Evolutionary conservation across 2,113 vertebrate species (phyloP).

Genomic region (Trachemys scripta): DNA sequence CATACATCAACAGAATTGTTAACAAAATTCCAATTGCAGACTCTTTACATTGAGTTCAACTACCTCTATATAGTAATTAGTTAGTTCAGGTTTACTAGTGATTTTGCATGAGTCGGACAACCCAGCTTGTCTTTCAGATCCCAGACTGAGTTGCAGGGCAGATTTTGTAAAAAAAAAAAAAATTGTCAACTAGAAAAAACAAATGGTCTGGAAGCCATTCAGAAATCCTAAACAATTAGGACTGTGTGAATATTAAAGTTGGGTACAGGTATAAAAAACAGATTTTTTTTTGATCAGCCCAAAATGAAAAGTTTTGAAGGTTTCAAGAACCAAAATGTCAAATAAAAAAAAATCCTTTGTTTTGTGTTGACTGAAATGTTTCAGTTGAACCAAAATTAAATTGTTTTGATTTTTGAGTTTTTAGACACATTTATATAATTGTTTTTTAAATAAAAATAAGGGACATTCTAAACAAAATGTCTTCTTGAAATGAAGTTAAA

Average conservation of each 20-base stretch:
- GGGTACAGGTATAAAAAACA: neutral
- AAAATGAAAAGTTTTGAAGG: no score
- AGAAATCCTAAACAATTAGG: neutral
- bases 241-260: neutral
- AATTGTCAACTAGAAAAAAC: neutral
- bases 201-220: neutral
- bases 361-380: neutral
- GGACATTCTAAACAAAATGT: neutral
- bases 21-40: neutral
- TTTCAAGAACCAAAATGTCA: no score
- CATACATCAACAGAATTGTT: neutral
- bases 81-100: neutral
- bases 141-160: neutral
- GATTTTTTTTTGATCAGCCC: no score
- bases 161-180: accelerated
- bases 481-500: neutral
- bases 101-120: neutral
- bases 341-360: no score
- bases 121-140: neutral
- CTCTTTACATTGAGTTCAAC: neutral
- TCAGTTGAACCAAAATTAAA: no score
- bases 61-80: neutral
- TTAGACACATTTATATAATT: no score
- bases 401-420: no score
- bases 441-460: no score